Conservation (phyloP, 2,113 vertebrate species). For the Rhea pennata region DNA sequence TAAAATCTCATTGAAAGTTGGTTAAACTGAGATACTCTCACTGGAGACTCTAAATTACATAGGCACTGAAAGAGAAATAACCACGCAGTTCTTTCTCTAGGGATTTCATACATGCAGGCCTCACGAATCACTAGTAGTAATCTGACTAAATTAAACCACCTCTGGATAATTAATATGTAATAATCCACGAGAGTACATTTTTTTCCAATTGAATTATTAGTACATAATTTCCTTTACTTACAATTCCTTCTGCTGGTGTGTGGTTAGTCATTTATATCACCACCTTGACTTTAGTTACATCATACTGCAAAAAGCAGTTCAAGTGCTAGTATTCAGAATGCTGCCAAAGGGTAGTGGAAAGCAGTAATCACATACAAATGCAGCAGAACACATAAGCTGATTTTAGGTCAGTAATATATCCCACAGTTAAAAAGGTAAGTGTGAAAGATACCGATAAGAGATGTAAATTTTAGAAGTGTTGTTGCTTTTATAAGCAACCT, state of each 20-base stretch:
- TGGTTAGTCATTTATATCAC: neutral
- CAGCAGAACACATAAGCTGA: neutral
- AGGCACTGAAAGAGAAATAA: neutral
- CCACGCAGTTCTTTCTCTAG: neutral
- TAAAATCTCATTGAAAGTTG: neutral
- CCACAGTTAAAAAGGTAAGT: neutral
- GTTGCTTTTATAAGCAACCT: neutral
- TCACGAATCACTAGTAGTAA: neutral
- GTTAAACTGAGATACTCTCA: neutral
- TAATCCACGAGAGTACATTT: neutral
- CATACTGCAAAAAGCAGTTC: neutral
- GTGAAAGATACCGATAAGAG: neutral
- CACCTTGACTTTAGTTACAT: neutral
- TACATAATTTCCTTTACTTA: neutral
- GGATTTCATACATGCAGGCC: neutral
- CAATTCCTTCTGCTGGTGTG: neutral
- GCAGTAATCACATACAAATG: neutral
- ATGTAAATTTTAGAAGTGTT: neutral
- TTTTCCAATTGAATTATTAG: neutral
- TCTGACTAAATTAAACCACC: neutral
- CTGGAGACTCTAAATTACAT: neutral
- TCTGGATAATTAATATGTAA: neutral
- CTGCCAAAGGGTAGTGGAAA: neutral
- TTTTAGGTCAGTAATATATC: neutral
- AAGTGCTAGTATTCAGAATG: neutral